These are phyloP conservation scores for Agrilus cyanescens DNA, from an alignment of 2,888 invertebrate species.

Conservation along the genomic window DNA sequence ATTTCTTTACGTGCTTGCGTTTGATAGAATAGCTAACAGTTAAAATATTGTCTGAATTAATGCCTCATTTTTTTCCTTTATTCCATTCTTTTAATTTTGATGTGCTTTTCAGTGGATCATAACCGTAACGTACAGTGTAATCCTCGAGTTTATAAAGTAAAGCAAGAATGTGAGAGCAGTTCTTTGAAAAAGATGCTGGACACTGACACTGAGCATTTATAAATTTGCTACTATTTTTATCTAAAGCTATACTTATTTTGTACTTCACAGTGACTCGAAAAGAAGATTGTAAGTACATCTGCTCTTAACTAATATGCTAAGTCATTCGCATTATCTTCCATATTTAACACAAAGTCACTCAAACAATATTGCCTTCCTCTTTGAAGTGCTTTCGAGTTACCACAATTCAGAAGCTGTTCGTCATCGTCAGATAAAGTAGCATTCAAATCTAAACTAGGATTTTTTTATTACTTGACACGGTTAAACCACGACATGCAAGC, in stretches of 20 bases:
- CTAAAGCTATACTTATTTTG: not conserved
- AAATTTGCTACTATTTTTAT: slow-evolving; percentile 2
- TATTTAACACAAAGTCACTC: not conserved
- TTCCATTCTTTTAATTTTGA: slow-evolving; percentile 14
- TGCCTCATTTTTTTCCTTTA: slow-evolving; percentile 13
- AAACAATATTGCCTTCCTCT: not conserved
- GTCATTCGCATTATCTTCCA: too few species aligned
- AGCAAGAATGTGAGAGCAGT: slow-evolving; percentile 12
- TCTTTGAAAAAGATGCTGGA: slow-evolving; percentile 6
- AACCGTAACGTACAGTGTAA: slow-evolving; percentile 7
- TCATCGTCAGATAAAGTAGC: too few species aligned
- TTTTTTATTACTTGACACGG: too few species aligned
- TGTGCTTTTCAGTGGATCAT: slow-evolving; percentile 12
- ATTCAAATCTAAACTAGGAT: too few species aligned
- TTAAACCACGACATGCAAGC: too few species aligned
- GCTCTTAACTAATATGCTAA: too few species aligned
- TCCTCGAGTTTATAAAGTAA: slow-evolving; percentile 11
- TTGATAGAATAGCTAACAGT: too few species aligned
- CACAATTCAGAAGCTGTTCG: not conserved
- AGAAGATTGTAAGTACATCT: too few species aligned
- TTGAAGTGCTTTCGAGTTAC: not conserved
- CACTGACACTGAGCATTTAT: slow-evolving; percentile 11
- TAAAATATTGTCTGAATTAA: not conserved
- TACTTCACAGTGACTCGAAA: too few species aligned
- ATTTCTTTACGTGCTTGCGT: too few species aligned